phyloP scores from a whole-genome alignment of 1,140 invertebrate species.

The Ladona fulva region DNA sequence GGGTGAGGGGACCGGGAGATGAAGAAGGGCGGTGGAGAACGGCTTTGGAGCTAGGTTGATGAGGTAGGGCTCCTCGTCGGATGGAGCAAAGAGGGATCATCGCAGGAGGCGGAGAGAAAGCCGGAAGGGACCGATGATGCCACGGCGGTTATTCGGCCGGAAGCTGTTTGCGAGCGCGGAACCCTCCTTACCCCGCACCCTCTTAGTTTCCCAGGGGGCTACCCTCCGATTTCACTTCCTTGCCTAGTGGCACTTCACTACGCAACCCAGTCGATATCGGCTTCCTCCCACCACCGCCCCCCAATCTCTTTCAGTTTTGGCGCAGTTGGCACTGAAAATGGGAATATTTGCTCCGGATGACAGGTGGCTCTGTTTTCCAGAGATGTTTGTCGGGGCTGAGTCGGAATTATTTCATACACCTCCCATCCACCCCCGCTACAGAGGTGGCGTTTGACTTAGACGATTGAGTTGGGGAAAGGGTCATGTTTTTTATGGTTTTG shows the following conservation, averaged over 20 bases:
- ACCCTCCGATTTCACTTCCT: background rate
- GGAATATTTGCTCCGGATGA: background rate
- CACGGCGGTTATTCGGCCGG: background rate
- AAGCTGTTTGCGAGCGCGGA: background rate
- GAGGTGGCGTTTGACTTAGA: too few species aligned
- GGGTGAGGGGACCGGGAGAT: background rate
- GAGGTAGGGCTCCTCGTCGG: background rate
- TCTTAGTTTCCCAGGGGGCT: background rate
- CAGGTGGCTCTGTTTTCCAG: background rate
- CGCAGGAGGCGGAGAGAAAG: background rate
- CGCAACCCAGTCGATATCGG: background rate
- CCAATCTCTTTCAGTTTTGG: background rate
- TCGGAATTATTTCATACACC: background rate
- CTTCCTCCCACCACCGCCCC: background rate
- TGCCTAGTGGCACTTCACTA: constrained; percentile 2
- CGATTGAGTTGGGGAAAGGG: too few species aligned
- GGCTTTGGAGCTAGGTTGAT: background rate
- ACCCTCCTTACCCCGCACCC: background rate
- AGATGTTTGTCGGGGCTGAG: background rate
- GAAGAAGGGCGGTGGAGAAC: background rate
- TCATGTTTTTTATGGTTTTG: too few species aligned
- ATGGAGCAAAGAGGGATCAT: background rate
- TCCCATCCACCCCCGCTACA: too few species aligned
- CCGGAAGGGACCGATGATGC: background rate
- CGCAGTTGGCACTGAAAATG: background rate